Conservation (phyloP, 2,888 invertebrate species). For the Drosophila neonasuta region DNA sequence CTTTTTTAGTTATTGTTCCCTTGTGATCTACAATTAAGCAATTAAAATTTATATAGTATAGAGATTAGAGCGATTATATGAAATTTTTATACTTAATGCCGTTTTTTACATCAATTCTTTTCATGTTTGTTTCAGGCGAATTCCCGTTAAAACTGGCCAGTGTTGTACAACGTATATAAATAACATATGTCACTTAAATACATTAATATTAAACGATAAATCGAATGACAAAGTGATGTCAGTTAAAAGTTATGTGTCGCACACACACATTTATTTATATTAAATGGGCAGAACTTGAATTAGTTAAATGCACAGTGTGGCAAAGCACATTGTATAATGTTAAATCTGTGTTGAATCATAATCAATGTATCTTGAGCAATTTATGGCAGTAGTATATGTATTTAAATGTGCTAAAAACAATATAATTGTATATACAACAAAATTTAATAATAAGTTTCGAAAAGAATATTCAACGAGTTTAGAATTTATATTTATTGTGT, state of each 20-base stretch:
- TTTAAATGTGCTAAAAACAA: slow-evolving; percentile 8
- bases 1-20: neutral
- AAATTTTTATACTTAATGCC: slow-evolving; percentile 33
- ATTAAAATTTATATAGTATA: slow-evolving; percentile 42
- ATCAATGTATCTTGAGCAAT: neutral
- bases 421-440: slow-evolving; percentile 27
- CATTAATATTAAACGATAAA: slow-evolving; percentile 25
- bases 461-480: neutral
- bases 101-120: slow-evolving; percentile 23
- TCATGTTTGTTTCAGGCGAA: slow-evolving; percentile 37
- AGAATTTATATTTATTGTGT: slow-evolving; percentile 8
- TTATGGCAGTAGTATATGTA: neutral
- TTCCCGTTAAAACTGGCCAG: slow-evolving; percentile 35
- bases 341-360: neutral
- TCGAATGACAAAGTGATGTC: slow-evolving; percentile 62
- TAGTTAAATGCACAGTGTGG: slow-evolving; percentile 63
- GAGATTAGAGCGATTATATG: slow-evolving; percentile 41
- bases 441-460: neutral
- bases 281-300: slow-evolving; percentile 38
- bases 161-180: slow-evolving; percentile 40
- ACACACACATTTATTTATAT: slow-evolving; percentile 25
- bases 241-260: slow-evolving; percentile 51
- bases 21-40: slow-evolving; percentile 68
- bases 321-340: slow-evolving; percentile 24
- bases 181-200: slow-evolving; percentile 30